Evolutionary conservation across 2,113 vertebrate species (phyloP).

Genomic region (Anarrhichthys ocellatus): DNA sequence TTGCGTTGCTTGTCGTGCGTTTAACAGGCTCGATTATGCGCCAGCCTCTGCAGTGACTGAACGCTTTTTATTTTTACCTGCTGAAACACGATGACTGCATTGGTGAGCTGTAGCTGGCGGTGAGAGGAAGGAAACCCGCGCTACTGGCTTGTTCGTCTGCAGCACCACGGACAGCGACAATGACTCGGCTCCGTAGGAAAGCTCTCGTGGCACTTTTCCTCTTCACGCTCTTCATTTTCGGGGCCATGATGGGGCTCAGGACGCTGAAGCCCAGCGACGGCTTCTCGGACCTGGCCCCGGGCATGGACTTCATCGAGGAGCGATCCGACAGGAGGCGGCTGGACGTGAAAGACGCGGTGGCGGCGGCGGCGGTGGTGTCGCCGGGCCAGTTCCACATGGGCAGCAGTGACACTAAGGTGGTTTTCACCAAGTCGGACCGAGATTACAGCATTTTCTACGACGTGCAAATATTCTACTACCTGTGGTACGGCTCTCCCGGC

Average conservation of each 20-base stretch:
- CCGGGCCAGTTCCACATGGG: conserved; percentile 71
- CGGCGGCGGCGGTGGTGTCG: conserved; percentile 57
- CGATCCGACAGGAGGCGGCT: conserved; percentile 71
- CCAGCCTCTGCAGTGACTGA: conserved; percentile 17
- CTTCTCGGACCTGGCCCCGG: conserved; percentile 87
- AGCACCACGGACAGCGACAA: conserved; percentile 79
- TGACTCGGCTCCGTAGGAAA: conserved; percentile 89
- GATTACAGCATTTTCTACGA: conserved; percentile 87
- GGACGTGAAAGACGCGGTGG: conserved; percentile 60
- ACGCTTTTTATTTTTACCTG: neutral
- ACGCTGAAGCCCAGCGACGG: conserved; percentile 89
- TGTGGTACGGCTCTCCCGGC: conserved; percentile 89
- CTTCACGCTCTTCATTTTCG: conserved; percentile 91
- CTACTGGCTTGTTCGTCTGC: neutral
- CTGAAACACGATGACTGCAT: neutral
- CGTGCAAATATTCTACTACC: conserved; percentile 92
- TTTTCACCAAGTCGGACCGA: conserved; percentile 79
- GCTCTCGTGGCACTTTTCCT: conserved; percentile 89
- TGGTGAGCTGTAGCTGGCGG: neutral
- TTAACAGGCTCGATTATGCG: conserved; percentile 8
- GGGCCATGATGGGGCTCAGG: conserved; percentile 91
- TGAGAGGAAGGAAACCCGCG: neutral
- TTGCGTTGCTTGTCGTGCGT: neutral
- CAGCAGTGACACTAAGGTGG: conserved; percentile 82
- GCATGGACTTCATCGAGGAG: conserved; percentile 80